Evolutionary conservation across 2,888 invertebrate genomes (phyloP).

Genomic region (Drosophila multiciliata): DNA sequence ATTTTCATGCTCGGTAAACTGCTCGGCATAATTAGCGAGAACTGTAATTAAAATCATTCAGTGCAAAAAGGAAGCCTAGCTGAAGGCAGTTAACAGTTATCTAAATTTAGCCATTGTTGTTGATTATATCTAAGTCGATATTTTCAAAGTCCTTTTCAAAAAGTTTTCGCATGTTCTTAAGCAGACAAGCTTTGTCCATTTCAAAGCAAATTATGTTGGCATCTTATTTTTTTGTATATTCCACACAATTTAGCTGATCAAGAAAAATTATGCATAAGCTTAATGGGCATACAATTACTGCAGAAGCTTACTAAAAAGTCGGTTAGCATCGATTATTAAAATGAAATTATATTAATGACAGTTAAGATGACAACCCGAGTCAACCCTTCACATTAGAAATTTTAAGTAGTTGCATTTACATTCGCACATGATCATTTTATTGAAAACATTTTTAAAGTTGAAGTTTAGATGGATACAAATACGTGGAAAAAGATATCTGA

Average conservation of each 20-base stretch:
- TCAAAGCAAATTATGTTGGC: too few species aligned
- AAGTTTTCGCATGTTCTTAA: background rate
- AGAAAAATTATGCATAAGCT: background rate
- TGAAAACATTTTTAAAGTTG: slow-evolving; percentile 32
- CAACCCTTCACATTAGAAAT: background rate
- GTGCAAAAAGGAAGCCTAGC: slow-evolving; percentile 15
- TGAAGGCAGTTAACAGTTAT: slow-evolving; percentile 21
- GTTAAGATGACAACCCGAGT: background rate
- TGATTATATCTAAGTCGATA: background rate
- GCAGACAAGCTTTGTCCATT: too few species aligned
- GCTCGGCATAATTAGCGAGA: slow-evolving; percentile 9
- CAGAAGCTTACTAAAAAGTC: background rate
- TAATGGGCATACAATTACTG: background rate
- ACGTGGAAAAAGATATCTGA: slow-evolving; percentile 14
- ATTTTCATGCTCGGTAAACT: slow-evolving; percentile 21
- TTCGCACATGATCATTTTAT: slow-evolving; percentile 25
- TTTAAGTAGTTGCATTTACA: slow-evolving; percentile 1
- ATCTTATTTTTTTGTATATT: background rate
- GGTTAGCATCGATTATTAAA: too few species aligned
- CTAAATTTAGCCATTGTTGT: slow-evolving; percentile 3
- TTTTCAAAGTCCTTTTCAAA: background rate
- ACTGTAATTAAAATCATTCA: slow-evolving; percentile 39
- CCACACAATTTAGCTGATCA: background rate
- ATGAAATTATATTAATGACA: background rate
- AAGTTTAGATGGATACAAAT: slow-evolving; percentile 25